phyloP scores from a whole-genome alignment of 2,797 vertebrate genomes.

The Lepus townsendii region DNA sequence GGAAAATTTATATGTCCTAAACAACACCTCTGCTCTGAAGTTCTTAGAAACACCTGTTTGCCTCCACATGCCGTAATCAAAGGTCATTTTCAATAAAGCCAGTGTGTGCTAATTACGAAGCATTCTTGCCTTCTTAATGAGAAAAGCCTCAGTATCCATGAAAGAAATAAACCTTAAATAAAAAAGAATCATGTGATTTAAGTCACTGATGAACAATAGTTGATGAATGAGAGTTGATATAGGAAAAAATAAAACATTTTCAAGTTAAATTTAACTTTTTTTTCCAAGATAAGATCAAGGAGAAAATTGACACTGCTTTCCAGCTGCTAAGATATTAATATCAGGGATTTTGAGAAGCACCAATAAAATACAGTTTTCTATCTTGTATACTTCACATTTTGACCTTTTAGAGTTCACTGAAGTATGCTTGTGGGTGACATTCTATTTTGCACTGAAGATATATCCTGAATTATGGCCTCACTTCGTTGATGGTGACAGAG shows the following conservation, averaged over 20 bases:
- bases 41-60: slow-evolving; percentile 16
- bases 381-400: neutral
- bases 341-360: neutral
- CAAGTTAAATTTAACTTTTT: slow-evolving; percentile 11
- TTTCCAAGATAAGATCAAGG: slow-evolving; percentile 35
- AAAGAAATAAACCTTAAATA: slow-evolving; percentile 47
- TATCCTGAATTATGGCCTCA: neutral
- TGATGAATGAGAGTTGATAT: slow-evolving; percentile 25
- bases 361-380: neutral
- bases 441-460: neutral
- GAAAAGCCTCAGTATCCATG: slow-evolving; percentile 26
- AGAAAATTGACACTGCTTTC: slow-evolving; percentile 15
- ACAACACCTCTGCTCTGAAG: neutral
- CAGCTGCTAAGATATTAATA: slow-evolving; percentile 7
- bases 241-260: slow-evolving; percentile 47
- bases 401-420: neutral
- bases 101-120: slow-evolving; percentile 47
- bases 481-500: neutral
- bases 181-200: slow-evolving; percentile 45
- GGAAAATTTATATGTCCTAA: neutral
- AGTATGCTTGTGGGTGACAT: neutral
- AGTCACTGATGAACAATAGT: neutral
- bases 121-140: slow-evolving; percentile 50
- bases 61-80: slow-evolving; percentile 10
- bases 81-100: neutral